Conservation (phyloP, 2,888 invertebrate genomes). For the Oxycera nigricornis region DNA sequence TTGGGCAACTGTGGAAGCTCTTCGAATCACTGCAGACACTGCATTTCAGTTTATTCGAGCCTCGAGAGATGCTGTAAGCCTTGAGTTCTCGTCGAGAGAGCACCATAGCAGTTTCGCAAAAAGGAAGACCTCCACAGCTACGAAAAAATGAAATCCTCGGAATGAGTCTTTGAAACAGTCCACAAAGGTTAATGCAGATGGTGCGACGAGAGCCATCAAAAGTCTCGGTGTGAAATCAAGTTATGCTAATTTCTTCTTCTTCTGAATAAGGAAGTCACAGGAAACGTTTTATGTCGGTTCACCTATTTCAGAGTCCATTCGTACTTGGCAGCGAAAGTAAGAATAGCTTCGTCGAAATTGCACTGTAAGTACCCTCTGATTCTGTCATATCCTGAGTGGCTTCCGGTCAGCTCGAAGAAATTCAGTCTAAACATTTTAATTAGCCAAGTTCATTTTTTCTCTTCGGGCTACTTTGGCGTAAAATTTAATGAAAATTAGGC, state of each 20-base stretch:
- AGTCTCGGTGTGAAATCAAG: neutral
- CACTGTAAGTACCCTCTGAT: neutral
- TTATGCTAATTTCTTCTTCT: constrained; percentile 5
- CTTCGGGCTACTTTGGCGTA: neutral
- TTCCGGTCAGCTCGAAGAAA: neutral
- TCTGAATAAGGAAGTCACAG: neutral
- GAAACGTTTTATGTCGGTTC: neutral
- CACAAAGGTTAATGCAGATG: neutral
- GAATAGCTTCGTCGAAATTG: too few relatives aligned
- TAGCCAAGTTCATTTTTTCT: neutral
- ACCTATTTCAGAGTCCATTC: neutral
- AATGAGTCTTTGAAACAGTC: neutral
- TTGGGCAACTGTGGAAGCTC: neutral
- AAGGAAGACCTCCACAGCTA: neutral
- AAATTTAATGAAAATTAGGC: constrained; percentile 30
- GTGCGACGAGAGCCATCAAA: neutral
- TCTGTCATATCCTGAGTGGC: neutral
- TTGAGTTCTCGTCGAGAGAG: neutral
- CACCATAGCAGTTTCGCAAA: neutral
- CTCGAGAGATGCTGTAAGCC: neutral
- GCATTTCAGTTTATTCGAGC: neutral
- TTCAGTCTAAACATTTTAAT: constrained; percentile 25
- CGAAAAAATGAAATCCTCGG: neutral
- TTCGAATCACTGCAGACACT: neutral
- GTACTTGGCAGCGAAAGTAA: neutral